phyloP scores from a whole-genome alignment of 2,888 invertebrate genomes.

The Lasioglossum figueresi region DNA sequence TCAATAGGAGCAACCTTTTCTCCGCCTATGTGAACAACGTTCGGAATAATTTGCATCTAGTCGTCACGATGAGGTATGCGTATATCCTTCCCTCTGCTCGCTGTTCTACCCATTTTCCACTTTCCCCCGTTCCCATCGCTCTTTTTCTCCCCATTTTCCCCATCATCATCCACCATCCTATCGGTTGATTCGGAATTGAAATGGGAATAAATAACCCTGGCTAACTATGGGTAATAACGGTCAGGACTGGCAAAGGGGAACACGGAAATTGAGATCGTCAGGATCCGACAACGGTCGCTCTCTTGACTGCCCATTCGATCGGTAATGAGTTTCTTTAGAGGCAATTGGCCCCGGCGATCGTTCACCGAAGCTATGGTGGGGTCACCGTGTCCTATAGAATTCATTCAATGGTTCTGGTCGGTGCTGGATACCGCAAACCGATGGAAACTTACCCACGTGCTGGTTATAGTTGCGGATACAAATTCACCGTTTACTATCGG shows the following conservation, averaged over 20 bases:
- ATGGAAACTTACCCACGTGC: neutral
- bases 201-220: neutral
- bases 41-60: slow-evolving; percentile 92
- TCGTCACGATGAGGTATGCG: slow-evolving; percentile 88
- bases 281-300: neutral
- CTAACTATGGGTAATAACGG: slow-evolving; percentile 11
- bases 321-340: slow-evolving; percentile 11
- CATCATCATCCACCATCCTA: neutral
- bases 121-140: neutral
- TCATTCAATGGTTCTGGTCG: neutral
- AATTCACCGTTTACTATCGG: too few species aligned
- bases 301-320: neutral
- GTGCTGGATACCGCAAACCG: neutral
- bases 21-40: slow-evolving; percentile 92
- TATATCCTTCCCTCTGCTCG: neutral
- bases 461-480: neutral
- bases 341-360: slow-evolving; percentile 1
- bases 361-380: neutral
- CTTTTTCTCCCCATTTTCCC: neutral
- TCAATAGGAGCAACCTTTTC: slow-evolving; percentile 94
- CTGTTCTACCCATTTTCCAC: neutral
- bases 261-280: slow-evolving; percentile 4
- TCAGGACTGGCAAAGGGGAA: neutral
- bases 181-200: neutral
- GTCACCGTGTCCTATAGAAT: neutral